Conservation (phyloP, 2,113 vertebrate species). For the Chrysemys picta region DNA sequence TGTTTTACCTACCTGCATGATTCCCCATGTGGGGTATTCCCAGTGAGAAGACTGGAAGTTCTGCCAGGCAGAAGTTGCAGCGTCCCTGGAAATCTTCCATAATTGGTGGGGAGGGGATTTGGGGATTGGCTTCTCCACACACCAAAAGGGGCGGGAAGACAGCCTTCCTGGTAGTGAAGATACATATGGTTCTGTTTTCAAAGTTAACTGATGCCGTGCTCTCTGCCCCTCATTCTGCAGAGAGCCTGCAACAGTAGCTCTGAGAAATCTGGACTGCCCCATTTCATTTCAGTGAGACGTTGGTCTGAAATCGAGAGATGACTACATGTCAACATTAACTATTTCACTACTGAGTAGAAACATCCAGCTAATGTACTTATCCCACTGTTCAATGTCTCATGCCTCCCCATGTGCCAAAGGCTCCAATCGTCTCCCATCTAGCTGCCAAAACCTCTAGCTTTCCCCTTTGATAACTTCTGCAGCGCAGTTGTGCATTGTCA, state of each 20-base stretch:
- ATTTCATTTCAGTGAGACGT: neutral
- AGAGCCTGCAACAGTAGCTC: neutral
- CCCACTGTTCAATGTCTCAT: neutral
- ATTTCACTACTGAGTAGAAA: neutral
- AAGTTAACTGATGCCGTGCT: neutral
- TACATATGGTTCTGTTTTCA: neutral
- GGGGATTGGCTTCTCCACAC: conserved; percentile 21
- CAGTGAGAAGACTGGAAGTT: neutral
- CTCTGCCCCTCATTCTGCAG: neutral
- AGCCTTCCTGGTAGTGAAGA: neutral
- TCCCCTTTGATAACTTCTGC: rapidly evolving
- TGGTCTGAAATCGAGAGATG: neutral
- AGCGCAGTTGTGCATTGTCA: neutral
- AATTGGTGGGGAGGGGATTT: conserved; percentile 16
- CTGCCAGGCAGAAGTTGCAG: neutral
- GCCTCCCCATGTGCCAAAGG: neutral
- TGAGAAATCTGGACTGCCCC: neutral
- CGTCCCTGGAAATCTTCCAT: conserved; percentile 4
- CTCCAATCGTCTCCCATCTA: neutral
- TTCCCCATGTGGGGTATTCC: neutral
- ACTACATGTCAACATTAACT: neutral
- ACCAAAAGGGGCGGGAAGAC: neutral
- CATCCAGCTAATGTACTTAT: neutral
- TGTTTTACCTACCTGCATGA: neutral
- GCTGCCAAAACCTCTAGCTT: neutral